These are phyloP conservation scores for Sebastiscus albofasciatus DNA, from an alignment of 2,797 vertebrate species.

Conservation along the genomic window DNA sequence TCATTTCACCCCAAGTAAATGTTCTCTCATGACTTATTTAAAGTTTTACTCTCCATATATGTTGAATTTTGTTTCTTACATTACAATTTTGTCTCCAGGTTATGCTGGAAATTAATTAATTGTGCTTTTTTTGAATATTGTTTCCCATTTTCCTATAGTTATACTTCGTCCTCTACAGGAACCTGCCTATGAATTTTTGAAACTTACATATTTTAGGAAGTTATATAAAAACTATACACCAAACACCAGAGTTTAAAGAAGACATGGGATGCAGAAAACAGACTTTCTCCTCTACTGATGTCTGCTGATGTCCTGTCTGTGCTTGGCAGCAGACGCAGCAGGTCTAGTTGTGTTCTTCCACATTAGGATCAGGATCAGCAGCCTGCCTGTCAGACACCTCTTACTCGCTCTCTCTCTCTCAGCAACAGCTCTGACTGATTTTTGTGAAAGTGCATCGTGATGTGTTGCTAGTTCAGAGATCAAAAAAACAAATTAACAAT, in stretches of 20 bases:
- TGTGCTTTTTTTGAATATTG: no score
- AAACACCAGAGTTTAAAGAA: not conserved
- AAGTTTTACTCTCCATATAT: no score
- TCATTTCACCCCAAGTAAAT: no score
- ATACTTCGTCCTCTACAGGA: not conserved
- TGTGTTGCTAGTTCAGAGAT: conserved; percentile 1
- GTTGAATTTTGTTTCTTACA: no score
- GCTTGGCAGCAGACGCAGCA: conserved; percentile 28
- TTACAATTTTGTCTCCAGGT: no score
- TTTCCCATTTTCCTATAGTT: no score
- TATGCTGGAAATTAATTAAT: no score
- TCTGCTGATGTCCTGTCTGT: conserved; percentile 16
- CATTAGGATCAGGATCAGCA: conserved; percentile 33
- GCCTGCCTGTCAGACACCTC: conserved; percentile 13
- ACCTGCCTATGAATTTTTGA: not conserved
- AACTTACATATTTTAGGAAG: not conserved
- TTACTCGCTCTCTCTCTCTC: conserved; percentile 1
- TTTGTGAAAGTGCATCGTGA: conserved; percentile 4
- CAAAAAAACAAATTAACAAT: conserved; percentile 18
- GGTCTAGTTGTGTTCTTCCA: conserved; percentile 31
- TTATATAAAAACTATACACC: not conserved
- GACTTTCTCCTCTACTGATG: not conserved
- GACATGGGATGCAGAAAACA: not conserved
- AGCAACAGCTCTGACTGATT: conserved; percentile 11
- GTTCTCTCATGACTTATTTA: no score